Base-by-base conservation (phyloP, 2,113 vertebrate species). In the Syngnathus scovelli region DNA sequence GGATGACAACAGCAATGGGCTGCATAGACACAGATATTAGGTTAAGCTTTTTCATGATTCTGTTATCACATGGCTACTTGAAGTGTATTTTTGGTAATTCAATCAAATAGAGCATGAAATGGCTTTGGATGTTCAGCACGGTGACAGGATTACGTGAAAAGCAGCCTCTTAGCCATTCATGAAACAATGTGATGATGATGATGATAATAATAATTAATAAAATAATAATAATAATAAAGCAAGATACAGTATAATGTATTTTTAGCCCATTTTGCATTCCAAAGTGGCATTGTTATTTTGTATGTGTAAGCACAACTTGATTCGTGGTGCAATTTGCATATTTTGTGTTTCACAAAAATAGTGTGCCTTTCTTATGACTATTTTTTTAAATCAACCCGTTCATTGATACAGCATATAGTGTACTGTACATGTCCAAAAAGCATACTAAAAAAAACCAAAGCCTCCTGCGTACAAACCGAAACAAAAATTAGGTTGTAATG, bases 11-110 rank as follows among this genome's bases (percentile, higher is more conserved):
- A 67, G 76, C 79, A 75, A 65, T 49, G 76, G 74, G 71, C 76
- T 72, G 64, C 69, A 81, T 62, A 77, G 67, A 81, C 56, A 36
- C 76, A 83, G 78, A 87, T 87, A 78, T 85, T 67, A 77, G 80
- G 83, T 78, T 69, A 79, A 73, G 69, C 62, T 67, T 73, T 77
- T 79, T 78, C 78, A 72, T 86, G 79, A 79, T 74, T 83, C 69
- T 75, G 76, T 82, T 56, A 80, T 85, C 78, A 78, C 62, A 70
- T 18, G 8, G 70, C 39, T 76, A 83, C 70, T 80, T 77, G 37
- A 71, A 71, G 48, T 82, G 71, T 78, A 69, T 78, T 80, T 84
- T 79, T 73, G 70, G 70, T 70, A 68, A 80, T 77, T 83, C 55
- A 78, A 83, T 76, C 76, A 78, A 80, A 69, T 75, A 64, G 72